phyloP scores from a whole-genome alignment of 2,113 vertebrate genomes.

The Dromaius novaehollandiae region DNA sequence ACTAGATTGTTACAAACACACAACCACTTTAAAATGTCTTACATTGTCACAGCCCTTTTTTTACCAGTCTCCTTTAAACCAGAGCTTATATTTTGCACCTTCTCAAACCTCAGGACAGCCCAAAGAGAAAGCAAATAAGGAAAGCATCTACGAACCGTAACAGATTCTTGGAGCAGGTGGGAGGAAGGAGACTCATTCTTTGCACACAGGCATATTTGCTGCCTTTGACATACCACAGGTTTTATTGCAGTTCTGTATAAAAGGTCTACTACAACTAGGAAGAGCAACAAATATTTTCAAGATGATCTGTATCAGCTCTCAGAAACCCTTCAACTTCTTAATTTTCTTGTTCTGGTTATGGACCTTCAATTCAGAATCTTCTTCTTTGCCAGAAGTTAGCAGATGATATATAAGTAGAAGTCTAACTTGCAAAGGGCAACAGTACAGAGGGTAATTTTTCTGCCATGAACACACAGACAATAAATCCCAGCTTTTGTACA shows the following conservation, averaged over 20 bases:
- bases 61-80: background rate
- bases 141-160: background rate
- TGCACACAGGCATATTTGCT: background rate
- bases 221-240: background rate
- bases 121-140: background rate
- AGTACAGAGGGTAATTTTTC: background rate
- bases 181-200: background rate
- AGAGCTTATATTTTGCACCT: background rate
- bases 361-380: background rate
- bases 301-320: background rate
- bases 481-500: background rate
- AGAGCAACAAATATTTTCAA: background rate
- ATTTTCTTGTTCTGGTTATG: background rate
- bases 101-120: background rate
- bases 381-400: background rate
- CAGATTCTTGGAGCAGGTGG: background rate
- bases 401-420: background rate
- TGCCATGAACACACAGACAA: background rate
- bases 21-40: background rate
- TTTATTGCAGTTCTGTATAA: background rate
- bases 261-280: background rate
- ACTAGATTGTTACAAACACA: background rate
- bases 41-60: background rate
- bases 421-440: background rate
- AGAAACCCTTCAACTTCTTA: background rate